Evolutionary conservation across 2,113 vertebrate genomes (phyloP).

Genomic region (Callipepla californica): DNA sequence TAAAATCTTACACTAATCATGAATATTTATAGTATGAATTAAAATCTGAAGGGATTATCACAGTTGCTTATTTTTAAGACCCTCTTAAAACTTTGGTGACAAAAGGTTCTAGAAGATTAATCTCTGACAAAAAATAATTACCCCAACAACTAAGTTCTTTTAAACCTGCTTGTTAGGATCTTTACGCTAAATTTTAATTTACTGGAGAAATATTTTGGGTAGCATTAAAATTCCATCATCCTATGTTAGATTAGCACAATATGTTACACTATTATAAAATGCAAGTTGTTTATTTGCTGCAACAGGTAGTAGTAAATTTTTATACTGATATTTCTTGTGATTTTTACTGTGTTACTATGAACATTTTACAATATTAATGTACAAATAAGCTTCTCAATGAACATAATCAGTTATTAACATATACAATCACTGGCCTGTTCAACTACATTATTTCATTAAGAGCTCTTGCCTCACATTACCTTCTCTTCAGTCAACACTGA

Average conservation of each 20-base stretch:
- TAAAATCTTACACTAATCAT: background rate
- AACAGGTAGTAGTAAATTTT: background rate
- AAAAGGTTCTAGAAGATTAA: background rate
- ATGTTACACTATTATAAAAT: background rate
- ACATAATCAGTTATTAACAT: background rate
- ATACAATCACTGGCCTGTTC: background rate
- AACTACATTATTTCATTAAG: background rate
- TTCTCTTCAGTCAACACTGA: background rate
- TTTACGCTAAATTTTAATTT: background rate
- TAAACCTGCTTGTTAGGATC: fast-evolving
- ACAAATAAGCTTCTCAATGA: background rate
- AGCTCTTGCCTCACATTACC: background rate
- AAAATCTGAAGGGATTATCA: background rate
- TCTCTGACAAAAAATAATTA: background rate
- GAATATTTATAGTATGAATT: background rate
- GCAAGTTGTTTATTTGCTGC: background rate
- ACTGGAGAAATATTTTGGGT: background rate
- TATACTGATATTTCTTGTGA: background rate
- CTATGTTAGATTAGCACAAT: background rate
- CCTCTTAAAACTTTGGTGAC: background rate
- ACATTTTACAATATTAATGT: background rate
- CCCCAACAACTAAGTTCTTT: background rate
- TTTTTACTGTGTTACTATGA: background rate
- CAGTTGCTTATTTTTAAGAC: background rate
- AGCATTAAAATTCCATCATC: background rate